Percentiles rank a stretch among this genome's conserved stretches.
Conservation (phyloP, 1,140 invertebrate species). For the Drosophila leontia region DNA sequence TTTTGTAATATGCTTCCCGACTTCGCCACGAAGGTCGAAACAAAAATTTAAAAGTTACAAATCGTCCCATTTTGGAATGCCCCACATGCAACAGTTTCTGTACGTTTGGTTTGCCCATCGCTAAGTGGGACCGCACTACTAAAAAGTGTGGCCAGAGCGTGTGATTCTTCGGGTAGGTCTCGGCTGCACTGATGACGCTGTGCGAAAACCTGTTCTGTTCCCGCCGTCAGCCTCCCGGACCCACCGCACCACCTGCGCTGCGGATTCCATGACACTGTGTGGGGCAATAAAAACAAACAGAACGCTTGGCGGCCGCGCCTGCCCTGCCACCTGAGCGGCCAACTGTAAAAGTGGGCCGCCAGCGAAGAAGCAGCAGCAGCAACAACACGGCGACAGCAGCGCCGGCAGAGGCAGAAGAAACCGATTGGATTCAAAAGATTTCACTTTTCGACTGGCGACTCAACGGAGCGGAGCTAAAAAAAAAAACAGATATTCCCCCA, state of each 20-base stretch:
- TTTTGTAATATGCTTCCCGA: too few relatives aligned
- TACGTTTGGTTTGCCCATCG: too few relatives aligned
- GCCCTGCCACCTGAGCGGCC: slow-evolving; percentile 40
- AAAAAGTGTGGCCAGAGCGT: too few relatives aligned
- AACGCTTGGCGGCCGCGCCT: slow-evolving; percentile 56
- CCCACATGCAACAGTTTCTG: too few relatives aligned
- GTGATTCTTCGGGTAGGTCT: too few relatives aligned
- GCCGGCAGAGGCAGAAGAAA: slow-evolving; percentile 28
- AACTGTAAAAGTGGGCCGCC: slow-evolving; percentile 75
- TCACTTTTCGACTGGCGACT: slow-evolving; percentile 55
- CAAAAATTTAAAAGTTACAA: too few relatives aligned
- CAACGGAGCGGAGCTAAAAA: slow-evolving; percentile 44
- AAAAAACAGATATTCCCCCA: slow-evolving; percentile 1
- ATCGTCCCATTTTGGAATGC: too few relatives aligned
- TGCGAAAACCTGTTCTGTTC: slow-evolving; percentile 45
- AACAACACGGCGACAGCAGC: slow-evolving; percentile 13
- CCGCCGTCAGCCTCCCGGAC: neutral
- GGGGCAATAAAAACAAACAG: slow-evolving; percentile 77
- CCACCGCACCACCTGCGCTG: neutral
- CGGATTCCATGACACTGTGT: slow-evolving; percentile 51
- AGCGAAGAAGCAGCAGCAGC: slow-evolving; percentile 40
- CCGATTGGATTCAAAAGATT: slow-evolving; percentile 38
- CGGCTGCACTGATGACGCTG: neutral
- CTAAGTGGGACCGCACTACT: too few relatives aligned
- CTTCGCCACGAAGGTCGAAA: too few relatives aligned